A percentile compares a stretch with the other conserved stretches of the same genome.
Conservation (phyloP, 2,888 invertebrate species). For the Schrankia costaestrigalis region DNA sequence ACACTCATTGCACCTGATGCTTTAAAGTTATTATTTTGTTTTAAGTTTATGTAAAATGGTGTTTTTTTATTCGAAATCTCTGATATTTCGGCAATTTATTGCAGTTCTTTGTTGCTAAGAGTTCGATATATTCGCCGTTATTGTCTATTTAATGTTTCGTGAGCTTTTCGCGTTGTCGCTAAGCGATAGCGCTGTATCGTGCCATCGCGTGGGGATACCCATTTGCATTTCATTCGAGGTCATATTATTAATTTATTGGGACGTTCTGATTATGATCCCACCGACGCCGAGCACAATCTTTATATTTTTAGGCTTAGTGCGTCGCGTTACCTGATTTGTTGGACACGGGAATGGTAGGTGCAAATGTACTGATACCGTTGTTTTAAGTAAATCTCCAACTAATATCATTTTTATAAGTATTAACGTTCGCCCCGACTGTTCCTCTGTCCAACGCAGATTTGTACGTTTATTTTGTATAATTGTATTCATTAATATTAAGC, state of each 20-base stretch:
- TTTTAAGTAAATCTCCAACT: neutral
- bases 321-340: constrained; percentile 72
- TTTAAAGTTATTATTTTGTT: constrained; percentile 69
- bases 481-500: constrained; percentile 44
- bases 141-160: constrained; percentile 62
- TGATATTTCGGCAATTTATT: constrained; percentile 47
- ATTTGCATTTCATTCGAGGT: constrained; percentile 62
- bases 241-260: constrained; percentile 62
- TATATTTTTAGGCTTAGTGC: constrained; percentile 60
- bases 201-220: constrained; percentile 53
- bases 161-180: constrained; percentile 61
- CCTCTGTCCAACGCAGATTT: constrained; percentile 35
- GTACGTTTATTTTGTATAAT: constrained; percentile 48
- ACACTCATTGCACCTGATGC: constrained; percentile 71
- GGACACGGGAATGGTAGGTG: constrained; percentile 42
- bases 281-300: constrained; percentile 70
- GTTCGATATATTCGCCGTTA: constrained; percentile 64
- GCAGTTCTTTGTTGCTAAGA: constrained; percentile 69
- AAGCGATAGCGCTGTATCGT: constrained; percentile 61
- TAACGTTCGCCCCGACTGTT: constrained; percentile 26
- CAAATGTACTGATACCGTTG: neutral
- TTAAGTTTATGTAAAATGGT: constrained; percentile 24
- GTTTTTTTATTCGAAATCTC: constrained; percentile 48
- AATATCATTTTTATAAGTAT: neutral
- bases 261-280: constrained; percentile 68